Conservation (phyloP, 2,113 vertebrate species). For the Ramphastos sulfuratus region DNA sequence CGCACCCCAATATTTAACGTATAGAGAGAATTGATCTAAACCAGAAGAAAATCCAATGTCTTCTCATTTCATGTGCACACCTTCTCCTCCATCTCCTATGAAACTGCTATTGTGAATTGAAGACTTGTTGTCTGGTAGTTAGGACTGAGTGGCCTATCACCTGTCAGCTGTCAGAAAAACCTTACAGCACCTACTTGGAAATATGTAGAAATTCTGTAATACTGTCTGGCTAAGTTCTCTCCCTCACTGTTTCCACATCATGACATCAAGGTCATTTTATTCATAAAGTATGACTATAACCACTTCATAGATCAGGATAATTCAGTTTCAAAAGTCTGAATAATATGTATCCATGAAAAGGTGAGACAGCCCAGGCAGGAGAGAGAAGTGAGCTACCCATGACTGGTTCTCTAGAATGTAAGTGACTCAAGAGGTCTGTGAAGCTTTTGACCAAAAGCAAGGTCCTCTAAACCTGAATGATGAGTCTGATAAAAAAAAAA, state of each 20-base stretch:
- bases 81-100: no score
- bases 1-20: neutral
- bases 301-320: neutral
- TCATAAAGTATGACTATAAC: neutral
- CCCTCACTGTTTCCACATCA: neutral
- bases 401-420: neutral
- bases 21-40: neutral
- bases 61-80: no score
- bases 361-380: neutral
- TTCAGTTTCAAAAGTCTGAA: neutral
- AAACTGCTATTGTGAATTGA: neutral
- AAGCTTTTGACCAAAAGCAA: neutral
- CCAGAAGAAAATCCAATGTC: no score
- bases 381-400: neutral
- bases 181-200: neutral
- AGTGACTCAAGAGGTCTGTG: neutral
- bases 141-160: neutral
- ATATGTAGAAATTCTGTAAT: neutral
- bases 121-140: neutral
- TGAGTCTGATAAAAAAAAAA: neutral
- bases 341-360: neutral
- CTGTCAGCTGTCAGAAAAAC: neutral
- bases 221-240: neutral
- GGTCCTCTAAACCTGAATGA: neutral
- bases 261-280: neutral